Base-by-base conservation (phyloP, 2,888 invertebrate species). In the Carabus problematicus region DNA sequence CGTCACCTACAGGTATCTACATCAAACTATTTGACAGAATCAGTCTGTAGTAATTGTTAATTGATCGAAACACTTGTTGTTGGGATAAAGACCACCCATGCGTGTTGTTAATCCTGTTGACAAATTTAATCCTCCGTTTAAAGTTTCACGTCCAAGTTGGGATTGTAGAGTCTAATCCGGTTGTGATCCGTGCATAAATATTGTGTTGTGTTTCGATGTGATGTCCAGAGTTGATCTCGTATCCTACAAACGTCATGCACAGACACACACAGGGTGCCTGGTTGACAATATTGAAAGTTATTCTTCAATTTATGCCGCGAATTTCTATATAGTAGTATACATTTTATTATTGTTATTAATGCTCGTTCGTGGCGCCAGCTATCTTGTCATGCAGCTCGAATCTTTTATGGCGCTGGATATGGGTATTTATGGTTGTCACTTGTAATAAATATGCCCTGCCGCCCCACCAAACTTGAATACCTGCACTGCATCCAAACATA, bases 331-430 rank as follows among this genome's bases (percentile, higher is more conserved):
- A 60, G 60, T 42, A 42, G 60, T 60, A 60, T 60, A 60, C 42
- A 60, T 60, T 60, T 60, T 60, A 60, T 60, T 42, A 60, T 60
- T 60, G 60, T 60, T 60, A 60, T 60, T 60, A 60, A 60, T 60
- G 60, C 60, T 18, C 45, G 60, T 60, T 60, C 18, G 43, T 75
- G 77, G 77, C 76, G 77, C 77, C 77, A 74, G 74, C 75, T 75
- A 75, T 73, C 73, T 75, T 75, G 76, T 75, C 73, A 72, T 72
- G 72, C 75, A 74, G 74, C 75, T 71, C 75, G 72, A 71, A 74
- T 72, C 75, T 75, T 76, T 77, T 76, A 75, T 75, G 75, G 75
- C 72, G 73, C 74, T 73, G 74, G 73, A 73, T 75, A 74, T 75
- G 71, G 70, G 73, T 72, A 76, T 75, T 75, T 75, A 74, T 73